Evolutionary conservation across 1,140 invertebrate species (phyloP).

Genomic region (Cataglyphis hispanica): DNA sequence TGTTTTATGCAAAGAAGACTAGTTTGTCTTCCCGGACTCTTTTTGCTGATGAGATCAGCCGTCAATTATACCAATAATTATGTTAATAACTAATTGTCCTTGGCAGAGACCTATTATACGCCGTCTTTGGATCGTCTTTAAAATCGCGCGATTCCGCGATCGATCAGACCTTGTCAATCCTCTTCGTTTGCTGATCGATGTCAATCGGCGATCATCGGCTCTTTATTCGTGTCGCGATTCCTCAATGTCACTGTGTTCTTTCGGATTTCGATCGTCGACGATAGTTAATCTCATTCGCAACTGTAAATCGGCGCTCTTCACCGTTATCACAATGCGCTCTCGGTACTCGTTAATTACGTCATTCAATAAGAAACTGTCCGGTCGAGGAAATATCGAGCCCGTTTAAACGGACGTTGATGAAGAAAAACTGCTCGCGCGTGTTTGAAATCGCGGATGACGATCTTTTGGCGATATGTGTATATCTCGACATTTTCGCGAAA

Average conservation of each 20-base stretch:
- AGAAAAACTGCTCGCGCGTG: not conserved
- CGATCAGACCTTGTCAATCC: slow-evolving; percentile 44
- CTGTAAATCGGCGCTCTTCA: slow-evolving; percentile 33
- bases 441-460: not conserved
- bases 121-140: slow-evolving; percentile 68
- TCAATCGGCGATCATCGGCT: not conserved
- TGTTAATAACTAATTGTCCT: slow-evolving; percentile 64
- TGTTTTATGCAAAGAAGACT: slow-evolving; percentile 1
- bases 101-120: slow-evolving; percentile 75
- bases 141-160: slow-evolving; percentile 64
- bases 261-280: slow-evolving; percentile 25
- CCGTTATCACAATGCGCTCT: slow-evolving; percentile 17
- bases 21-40: not conserved
- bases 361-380: slow-evolving; percentile 28
- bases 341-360: slow-evolving; percentile 28
- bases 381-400: not conserved
- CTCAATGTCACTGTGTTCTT: not conserved
- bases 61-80: slow-evolving; percentile 35
- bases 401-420: slow-evolving; percentile 21
- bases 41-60: slow-evolving; percentile 4
- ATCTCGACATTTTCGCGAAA: slow-evolving; percentile 7
- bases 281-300: slow-evolving; percentile 4
- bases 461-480: not conserved
- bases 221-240: slow-evolving; percentile 35
- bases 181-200: not conserved